Evolutionary conservation across 2,113 vertebrate species (phyloP).

Genomic region (Machaerirhynchus nigripectus): DNA sequence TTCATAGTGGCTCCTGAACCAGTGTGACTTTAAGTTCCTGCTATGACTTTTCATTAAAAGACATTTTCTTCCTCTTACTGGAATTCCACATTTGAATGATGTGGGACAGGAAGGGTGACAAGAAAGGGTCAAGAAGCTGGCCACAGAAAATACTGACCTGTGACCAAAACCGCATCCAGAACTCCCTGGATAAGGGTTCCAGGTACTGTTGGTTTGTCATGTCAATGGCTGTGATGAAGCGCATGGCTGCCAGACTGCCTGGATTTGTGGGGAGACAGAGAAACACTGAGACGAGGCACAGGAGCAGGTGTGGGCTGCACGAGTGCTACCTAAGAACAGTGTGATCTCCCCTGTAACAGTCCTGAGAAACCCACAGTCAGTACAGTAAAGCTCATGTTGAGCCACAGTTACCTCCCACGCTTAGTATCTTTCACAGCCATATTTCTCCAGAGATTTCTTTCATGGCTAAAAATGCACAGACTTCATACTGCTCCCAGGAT

Average conservation of each 20-base stretch:
- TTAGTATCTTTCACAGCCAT: not conserved
- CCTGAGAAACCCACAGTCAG: not conserved
- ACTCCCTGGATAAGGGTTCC: conserved; percentile 49
- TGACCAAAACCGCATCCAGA: conserved; percentile 51
- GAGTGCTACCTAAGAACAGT: not conserved
- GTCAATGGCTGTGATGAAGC: conserved; percentile 39
- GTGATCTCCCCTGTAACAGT: not conserved
- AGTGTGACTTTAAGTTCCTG: not conserved
- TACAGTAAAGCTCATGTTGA: not conserved
- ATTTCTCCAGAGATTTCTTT: not conserved
- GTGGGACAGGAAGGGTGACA: not conserved
- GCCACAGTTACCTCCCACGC: not conserved
- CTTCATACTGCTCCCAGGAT: not conserved
- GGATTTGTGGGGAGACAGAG: not conserved
- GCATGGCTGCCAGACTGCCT: conserved; percentile 40
- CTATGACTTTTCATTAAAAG: not conserved
- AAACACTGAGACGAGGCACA: not conserved
- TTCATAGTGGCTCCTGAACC: not conserved
- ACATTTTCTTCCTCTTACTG: not conserved
- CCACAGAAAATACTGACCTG: conserved; percentile 29
- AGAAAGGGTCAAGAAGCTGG: not conserved
- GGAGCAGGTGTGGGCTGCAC: not conserved
- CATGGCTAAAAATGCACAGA: not conserved
- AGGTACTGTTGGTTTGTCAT: not conserved
- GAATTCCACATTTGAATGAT: not conserved